Evolutionary conservation across 92 coral and sea anemone genomes (phyloP), one percentile per base, ranked within the genome.

Genomic region (Porites lobata): DNA sequence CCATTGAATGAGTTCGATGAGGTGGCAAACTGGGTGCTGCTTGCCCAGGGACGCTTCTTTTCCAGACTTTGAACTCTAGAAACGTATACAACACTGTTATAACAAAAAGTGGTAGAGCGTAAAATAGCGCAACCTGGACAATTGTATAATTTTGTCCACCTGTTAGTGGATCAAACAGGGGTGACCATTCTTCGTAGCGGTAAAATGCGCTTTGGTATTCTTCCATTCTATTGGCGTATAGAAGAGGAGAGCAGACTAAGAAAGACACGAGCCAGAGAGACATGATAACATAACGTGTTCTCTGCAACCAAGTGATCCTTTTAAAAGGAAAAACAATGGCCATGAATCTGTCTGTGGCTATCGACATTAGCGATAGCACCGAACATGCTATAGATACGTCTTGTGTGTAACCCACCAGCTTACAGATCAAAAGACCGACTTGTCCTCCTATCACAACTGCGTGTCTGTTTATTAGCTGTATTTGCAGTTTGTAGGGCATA

Each of bases 171-270:
- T 79, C 85, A 61, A 91, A 80, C 6, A 81, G 80, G 18, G 96
- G 91, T 50, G 91, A 26, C 96, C 94, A 94, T 72, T 85, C 89
- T 70, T 94, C 96, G 65, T 62, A 11, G 89, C 94, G 91, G 71
- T 38, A 51, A 57, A 79, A 86, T 52, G 74, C 82, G 1, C 65
- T 83, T 29, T 65, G 26, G 51, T n/a, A 22, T 63, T 72, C 78
- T 38, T 53, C 14, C 51, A 91, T 81, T 65, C 64, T 85, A 86
- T 87, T 88, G 18, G 93, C 93, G 82, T 91, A 94, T 7, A 94
- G 91, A 4, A 90, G 87, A 57, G 96, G 96, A 8, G 94, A 86
- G 78, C 94, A 87, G 50, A 92, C 81, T 1, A 75, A 51, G 56
- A 91, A 76, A 32, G 96, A 90, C 8, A 89, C 65, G 14, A 91